Percentiles rank a stretch among this genome's conserved stretches.
Evolutionary conservation across 2,113 vertebrate genomes (phyloP).

Genomic region (Brienomyrus brachyistius): DNA sequence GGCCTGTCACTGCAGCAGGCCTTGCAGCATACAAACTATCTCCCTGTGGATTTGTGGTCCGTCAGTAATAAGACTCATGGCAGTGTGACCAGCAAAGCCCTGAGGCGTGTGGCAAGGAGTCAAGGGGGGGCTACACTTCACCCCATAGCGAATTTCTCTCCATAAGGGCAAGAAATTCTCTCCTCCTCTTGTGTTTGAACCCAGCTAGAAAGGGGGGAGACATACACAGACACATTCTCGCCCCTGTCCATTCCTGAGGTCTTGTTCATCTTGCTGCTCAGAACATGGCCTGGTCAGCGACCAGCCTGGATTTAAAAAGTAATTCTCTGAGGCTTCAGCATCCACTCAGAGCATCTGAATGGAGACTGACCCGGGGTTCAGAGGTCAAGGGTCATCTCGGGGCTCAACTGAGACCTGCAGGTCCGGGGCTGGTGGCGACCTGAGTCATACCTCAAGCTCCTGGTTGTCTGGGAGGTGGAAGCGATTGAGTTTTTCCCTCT

Average conservation of each 20-base stretch:
- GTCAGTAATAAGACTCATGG: not conserved
- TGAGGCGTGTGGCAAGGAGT: not conserved
- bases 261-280: not conserved
- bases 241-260: not conserved
- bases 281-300: not conserved
- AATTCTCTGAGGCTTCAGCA: not conserved
- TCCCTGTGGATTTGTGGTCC: not conserved
- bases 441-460: conserved; percentile 61
- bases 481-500: conserved; percentile 67
- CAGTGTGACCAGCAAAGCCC: not conserved
- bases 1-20: not conserved
- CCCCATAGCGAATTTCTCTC: not conserved
- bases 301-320: not conserved
- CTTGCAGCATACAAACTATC: not conserved
- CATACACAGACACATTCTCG: not conserved
- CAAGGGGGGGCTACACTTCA: not conserved
- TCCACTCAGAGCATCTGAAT: not conserved
- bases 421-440: conserved; percentile 21
- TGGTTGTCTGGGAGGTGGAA: conserved; percentile 58
- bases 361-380: not conserved
- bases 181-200: not conserved
- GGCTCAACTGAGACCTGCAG: conserved; percentile 17
- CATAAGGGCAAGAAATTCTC: too few species aligned
- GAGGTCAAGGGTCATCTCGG: conserved; percentile 28
- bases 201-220: not conserved